These are phyloP conservation scores for Oedothorax gibbosus DNA, from an alignment of 1,140 invertebrate species.

Conservation along the genomic window DNA sequence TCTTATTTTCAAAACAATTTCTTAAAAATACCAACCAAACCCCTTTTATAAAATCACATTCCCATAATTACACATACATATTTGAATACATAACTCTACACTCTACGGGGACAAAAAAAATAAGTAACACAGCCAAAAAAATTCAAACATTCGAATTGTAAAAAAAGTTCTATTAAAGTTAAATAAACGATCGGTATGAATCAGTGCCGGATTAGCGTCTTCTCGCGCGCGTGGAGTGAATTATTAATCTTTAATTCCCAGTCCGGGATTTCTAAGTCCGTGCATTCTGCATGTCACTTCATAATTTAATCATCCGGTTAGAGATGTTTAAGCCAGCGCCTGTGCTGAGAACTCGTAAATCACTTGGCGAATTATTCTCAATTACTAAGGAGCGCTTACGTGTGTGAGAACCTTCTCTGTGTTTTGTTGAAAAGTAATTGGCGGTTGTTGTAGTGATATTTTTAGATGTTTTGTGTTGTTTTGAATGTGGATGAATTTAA, in stretches of 20 bases:
- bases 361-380: constrained; percentile 57
- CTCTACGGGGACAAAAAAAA: not conserved
- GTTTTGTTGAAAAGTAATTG: no score
- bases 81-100: not conserved
- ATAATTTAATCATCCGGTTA: constrained; percentile 58
- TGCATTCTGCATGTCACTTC: constrained; percentile 24
- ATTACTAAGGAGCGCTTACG: constrained; percentile 40
- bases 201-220: constrained; percentile 36
- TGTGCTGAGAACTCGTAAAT: constrained; percentile 49
- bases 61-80: no score
- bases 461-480: no score
- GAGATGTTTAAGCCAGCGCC: constrained; percentile 32
- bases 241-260: constrained; percentile 54
- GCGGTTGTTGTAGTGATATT: no score
- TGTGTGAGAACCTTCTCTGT: not conserved
- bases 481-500: no score
- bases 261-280: constrained; percentile 44
- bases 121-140: constrained; percentile 1
- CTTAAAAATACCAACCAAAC: no score
- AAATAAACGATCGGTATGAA: constrained; percentile 57
- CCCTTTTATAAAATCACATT: no score
- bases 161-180: constrained; percentile 46
- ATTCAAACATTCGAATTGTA: constrained; percentile 28
- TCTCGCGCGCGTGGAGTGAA: constrained; percentile 12
- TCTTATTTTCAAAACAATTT: no score